phyloP scores from a whole-genome alignment of 2,113 vertebrate species.

The Callaeas wilsoni region DNA sequence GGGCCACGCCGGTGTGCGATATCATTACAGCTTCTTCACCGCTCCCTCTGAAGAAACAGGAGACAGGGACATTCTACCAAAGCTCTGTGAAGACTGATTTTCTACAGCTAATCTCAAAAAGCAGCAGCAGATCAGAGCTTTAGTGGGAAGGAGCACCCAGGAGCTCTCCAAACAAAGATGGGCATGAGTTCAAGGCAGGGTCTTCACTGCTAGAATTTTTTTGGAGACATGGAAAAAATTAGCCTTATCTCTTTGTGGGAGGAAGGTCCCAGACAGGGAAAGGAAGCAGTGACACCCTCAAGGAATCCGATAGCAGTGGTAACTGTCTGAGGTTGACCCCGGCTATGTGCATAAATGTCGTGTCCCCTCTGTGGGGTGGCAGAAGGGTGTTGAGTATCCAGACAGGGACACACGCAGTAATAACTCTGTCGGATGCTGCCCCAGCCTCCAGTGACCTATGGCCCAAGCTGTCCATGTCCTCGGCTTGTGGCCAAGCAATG shows the following conservation, averaged over 20 bases:
- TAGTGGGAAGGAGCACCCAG: accelerated
- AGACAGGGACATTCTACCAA: neutral
- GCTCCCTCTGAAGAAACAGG: neutral
- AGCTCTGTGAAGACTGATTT: neutral
- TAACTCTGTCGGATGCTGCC: neutral
- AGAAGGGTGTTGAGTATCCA: accelerated
- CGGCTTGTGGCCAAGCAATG: neutral
- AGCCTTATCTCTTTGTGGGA: neutral
- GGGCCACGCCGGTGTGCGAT: accelerated
- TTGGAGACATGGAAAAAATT: neutral
- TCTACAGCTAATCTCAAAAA: neutral
- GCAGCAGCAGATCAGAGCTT: neutral
- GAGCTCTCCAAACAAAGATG: neutral
- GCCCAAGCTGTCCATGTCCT: neutral
- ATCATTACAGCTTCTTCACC: neutral
- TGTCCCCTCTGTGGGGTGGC: neutral
- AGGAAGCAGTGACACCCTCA: neutral
- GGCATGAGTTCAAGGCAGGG: accelerated
- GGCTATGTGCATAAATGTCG: accelerated
- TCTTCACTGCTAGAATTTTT: neutral
- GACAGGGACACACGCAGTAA: accelerated
- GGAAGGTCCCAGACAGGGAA: neutral
- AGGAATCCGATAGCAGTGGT: neutral
- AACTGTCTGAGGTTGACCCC: neutral
- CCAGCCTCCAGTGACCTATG: neutral